Evolutionary conservation across 2,113 vertebrate genomes (phyloP).

Genomic region (Anguilla rostrata): DNA sequence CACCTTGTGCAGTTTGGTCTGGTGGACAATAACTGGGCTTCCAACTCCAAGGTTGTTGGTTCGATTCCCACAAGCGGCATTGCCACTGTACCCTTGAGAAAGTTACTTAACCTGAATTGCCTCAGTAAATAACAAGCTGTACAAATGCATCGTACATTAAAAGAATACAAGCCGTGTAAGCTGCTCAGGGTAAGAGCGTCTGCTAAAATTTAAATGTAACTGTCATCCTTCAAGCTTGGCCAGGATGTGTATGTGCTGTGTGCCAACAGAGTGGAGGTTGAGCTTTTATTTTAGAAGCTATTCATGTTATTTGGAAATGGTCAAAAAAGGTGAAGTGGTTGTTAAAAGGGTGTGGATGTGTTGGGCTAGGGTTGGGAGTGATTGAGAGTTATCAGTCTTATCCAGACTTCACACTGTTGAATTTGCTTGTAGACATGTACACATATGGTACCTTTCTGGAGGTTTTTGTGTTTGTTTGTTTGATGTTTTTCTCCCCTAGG

Average conservation of each 20-base stretch:
- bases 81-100: not conserved
- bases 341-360: not conserved
- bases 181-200: no score
- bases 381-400: not conserved
- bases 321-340: not conserved
- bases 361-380: not conserved
- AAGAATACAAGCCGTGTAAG: no score
- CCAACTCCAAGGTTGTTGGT: no score
- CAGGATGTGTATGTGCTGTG: slow-evolving; percentile 39
- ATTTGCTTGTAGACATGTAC: not conserved
- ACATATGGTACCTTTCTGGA: not conserved
- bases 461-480: not conserved
- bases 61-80: not conserved
- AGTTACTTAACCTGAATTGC: not conserved
- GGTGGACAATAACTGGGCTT: no score
- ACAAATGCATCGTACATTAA: no score
- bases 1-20: no score
- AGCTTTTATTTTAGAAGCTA: slow-evolving; percentile 19
- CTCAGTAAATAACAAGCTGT: not conserved
- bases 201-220: not conserved
- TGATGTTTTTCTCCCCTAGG: not conserved
- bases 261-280: slow-evolving; percentile 34
- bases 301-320: slow-evolving; percentile 39
- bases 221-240: slow-evolving; percentile 36
- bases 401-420: not conserved